Base-by-base conservation (phyloP, 2,113 vertebrate genomes). In the Sphyrna mokarran region DNA sequence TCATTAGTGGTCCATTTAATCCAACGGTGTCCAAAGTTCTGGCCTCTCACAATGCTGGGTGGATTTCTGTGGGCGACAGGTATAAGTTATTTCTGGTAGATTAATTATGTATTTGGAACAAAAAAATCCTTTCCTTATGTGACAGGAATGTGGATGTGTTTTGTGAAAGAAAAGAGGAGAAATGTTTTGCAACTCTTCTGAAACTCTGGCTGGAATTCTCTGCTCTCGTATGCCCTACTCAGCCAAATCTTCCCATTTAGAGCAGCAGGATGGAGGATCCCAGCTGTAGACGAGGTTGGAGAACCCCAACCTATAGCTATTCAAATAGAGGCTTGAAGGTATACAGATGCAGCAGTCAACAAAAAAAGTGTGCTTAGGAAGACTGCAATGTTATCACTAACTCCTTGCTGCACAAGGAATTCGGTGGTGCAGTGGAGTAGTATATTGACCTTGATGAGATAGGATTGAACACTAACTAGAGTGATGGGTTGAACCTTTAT, bases 11-110 rank as follows among this genome's bases (percentile, higher is more conserved):
- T 94, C 37, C 86, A 96, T 29, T 58, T 96, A 18, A 93, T 96
- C 54, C 95, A 94, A 68, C 11, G 37, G 29, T 93, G 90, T 76
- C 95, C 95, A 54, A 22, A 48, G 95, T 96, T 96, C 54, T 96
- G 95, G 95, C 90, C 95, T 76, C 95, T 96, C 66, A 91, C 95
- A 8, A 96, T 96, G 95, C n/a, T 96, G 13, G 95, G 95, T 76
- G 95, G 95, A 90, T 96, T 96, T 94, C 90, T 96, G 85, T 96
- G 95, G 95, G 95, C 95, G 43, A 96, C 95, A 96, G 95, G 95
- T 96, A 94, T 10, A 13, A 86, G 86, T 70, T 11, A 89, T 89
- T 85, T 33, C 48, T 33, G 33, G 6, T 80, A 29, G 94, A 80
- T 80, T 95, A 20, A 9, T 63, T 22, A 14, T 66, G n/a, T 80